Percentiles rank a stretch among this genome's conserved stretches.
Evolutionary conservation across 2,113 vertebrate species (phyloP).

Genomic region (Nothobranchius kuhntae): DNA sequence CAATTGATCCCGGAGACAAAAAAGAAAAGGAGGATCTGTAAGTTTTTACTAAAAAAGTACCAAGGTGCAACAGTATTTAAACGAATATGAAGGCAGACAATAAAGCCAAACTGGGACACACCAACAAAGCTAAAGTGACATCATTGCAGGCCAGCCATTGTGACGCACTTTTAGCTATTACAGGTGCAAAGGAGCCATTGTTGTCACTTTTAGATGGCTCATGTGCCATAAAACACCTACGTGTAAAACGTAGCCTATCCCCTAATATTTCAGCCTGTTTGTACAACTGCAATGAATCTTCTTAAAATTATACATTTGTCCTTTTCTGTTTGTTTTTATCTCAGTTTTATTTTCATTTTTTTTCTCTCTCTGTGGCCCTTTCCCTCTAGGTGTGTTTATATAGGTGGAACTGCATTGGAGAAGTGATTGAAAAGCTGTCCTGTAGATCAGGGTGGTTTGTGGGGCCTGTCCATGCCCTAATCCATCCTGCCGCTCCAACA

Average conservation of each 20-base stretch:
- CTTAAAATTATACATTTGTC: constrained; percentile 63
- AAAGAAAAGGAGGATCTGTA: constrained; percentile 44
- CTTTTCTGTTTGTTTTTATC: constrained; percentile 63
- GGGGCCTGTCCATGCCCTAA: constrained; percentile 88
- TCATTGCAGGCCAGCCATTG: constrained; percentile 35
- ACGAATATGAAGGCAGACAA: constrained; percentile 14
- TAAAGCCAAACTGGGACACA: constrained; percentile 23
- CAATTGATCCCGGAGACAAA: constrained; percentile 66
- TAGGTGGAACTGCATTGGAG: constrained; percentile 67
- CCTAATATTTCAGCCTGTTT: constrained; percentile 44
- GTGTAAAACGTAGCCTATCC: constrained; percentile 19
- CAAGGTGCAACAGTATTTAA: constrained; percentile 37
- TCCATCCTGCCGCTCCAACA: constrained; percentile 81
- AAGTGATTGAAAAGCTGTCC: constrained; percentile 86
- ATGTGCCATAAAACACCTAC: constrained; percentile 31
- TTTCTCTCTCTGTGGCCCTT: constrained; percentile 6
- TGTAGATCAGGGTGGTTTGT: constrained; percentile 79
- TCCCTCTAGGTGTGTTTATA: constrained; percentile 69
- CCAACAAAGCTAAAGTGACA: constrained; percentile 31
- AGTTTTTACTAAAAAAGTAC: constrained; percentile 54
- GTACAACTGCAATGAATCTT: constrained; percentile 26
- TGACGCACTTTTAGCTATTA: constrained; percentile 39
- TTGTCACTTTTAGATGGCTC: constrained; percentile 37
- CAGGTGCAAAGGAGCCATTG: constrained; percentile 61
- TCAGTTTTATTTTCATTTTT: constrained; percentile 37